A percentile compares a stretch with the other conserved stretches of the same genome.
Conservation (phyloP, 2,888 invertebrate genomes). For the Cephus pulcher region DNA sequence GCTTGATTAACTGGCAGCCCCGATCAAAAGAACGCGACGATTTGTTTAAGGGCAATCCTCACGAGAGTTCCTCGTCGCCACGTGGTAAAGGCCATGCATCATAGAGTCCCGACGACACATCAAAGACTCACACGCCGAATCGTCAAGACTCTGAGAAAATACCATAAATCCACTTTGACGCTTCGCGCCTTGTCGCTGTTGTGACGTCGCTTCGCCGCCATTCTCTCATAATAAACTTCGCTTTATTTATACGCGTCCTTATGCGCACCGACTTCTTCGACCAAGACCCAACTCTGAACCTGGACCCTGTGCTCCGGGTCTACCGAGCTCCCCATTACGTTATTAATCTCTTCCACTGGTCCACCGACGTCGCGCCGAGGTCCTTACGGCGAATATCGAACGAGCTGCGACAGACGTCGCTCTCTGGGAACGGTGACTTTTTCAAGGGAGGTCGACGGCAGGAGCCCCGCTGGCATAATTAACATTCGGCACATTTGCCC, state of each 20-base stretch:
- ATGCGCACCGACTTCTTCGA: conserved; percentile 38
- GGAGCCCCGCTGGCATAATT: conserved; percentile 54
- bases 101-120: conserved; percentile 43
- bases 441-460: conserved; percentile 22
- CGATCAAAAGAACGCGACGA: conserved; percentile 53
- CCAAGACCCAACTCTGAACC: conserved; percentile 21
- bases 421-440: background rate
- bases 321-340: no score
- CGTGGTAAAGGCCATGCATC: conserved; percentile 42
- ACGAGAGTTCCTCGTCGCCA: conserved; percentile 38
- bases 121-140: conserved; percentile 46
- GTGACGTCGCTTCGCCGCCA: conserved; percentile 42
- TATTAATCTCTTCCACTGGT: no score
- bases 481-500: conserved; percentile 61
- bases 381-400: no score
- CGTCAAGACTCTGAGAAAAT: conserved; percentile 54
- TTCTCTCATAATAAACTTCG: conserved; percentile 57
- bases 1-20: conserved; percentile 15
- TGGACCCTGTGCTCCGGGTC: no score
- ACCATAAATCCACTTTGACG: conserved; percentile 64
- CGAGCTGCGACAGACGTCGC: no score
- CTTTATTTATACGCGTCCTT: conserved; percentile 50
- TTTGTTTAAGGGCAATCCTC: conserved; percentile 48
- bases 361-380: no score
- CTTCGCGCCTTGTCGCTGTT: conserved; percentile 55